These are phyloP conservation scores for Eristalinus aeneus DNA, from an alignment of 2,888 invertebrate species.

Conservation along the genomic window DNA sequence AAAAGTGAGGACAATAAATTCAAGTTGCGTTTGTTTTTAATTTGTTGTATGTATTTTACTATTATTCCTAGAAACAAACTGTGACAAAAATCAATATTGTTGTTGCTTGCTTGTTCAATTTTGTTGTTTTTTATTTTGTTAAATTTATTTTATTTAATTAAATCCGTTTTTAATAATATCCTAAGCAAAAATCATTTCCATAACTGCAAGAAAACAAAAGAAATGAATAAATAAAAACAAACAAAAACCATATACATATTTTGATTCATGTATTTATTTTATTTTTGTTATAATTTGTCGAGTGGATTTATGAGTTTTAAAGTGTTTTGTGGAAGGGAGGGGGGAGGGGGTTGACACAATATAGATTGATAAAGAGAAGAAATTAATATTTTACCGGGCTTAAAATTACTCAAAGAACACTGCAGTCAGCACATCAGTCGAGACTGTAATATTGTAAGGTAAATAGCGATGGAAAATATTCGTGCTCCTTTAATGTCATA, in stretches of 20 bases:
- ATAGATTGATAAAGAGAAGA: not conserved
- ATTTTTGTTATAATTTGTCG: not conserved
- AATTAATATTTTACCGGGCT: not conserved
- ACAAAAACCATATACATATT: not conserved
- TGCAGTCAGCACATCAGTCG: too few relatives aligned
- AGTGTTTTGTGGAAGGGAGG: not conserved
- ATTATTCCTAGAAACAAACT: constrained; percentile 7
- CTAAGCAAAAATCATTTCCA: constrained; percentile 71
- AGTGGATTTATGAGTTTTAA: not conserved
- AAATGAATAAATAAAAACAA: constrained; percentile 60
- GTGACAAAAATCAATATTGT: constrained; percentile 20
- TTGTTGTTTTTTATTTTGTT: constrained; percentile 19
- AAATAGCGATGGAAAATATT: too few relatives aligned
- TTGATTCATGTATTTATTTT: not conserved
- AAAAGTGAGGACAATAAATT: constrained; percentile 60
- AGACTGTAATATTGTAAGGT: too few relatives aligned
- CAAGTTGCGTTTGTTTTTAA: not conserved
- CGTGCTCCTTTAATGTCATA: too few relatives aligned
- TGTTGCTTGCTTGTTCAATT: constrained; percentile 9
- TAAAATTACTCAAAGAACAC: too few relatives aligned
- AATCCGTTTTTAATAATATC: constrained; percentile 65
- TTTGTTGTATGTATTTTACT: constrained; percentile 24
- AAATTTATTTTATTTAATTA: constrained; percentile 55
- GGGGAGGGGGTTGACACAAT: not conserved
- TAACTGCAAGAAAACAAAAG: constrained; percentile 66